A percentile compares a stretch with the other conserved stretches of the same genome.
These are phyloP conservation scores for Tympanuchus pallidicinctus DNA, from an alignment of 2,113 vertebrate species.

Conservation along the genomic window DNA sequence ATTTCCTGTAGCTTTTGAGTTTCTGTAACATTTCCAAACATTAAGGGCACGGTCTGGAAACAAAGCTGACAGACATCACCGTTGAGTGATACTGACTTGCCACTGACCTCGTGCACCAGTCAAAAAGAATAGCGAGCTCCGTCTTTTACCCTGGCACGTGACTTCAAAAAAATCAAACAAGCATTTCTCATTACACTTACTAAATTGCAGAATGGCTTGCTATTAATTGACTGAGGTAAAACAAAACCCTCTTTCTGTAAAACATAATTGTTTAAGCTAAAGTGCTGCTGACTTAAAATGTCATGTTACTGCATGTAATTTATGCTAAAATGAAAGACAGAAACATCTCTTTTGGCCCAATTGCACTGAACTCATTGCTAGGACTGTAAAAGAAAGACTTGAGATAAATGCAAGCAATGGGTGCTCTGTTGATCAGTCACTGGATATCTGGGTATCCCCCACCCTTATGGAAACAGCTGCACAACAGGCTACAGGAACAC, in stretches of 20 bases:
- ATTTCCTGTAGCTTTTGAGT: neutral
- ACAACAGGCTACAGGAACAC: neutral
- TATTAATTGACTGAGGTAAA: constrained; percentile 71
- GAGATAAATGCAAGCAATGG: neutral
- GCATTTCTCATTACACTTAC: constrained; percentile 70
- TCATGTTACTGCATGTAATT: constrained; percentile 48
- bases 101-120: neutral
- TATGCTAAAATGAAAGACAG: constrained; percentile 45
- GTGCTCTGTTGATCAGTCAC: neutral
- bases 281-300: constrained; percentile 65
- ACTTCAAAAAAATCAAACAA: constrained; percentile 68
- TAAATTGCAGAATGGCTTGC: constrained; percentile 53
- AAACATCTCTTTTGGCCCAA: constrained; percentile 15
- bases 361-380: constrained; percentile 1
- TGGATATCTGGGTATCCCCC: neutral
- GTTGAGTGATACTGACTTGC: constrained; percentile 5
- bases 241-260: constrained; percentile 47
- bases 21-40: constrained; percentile 7
- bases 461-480: neutral
- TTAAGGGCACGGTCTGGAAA: neutral
- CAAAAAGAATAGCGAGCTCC: constrained; percentile 21
- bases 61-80: constrained; percentile 29
- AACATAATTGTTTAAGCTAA: constrained; percentile 66
- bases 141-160: constrained; percentile 46
- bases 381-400: neutral